These are phyloP conservation scores for Ariopsis seemanni DNA, from an alignment of 2,113 vertebrate species.

Conservation along the genomic window DNA sequence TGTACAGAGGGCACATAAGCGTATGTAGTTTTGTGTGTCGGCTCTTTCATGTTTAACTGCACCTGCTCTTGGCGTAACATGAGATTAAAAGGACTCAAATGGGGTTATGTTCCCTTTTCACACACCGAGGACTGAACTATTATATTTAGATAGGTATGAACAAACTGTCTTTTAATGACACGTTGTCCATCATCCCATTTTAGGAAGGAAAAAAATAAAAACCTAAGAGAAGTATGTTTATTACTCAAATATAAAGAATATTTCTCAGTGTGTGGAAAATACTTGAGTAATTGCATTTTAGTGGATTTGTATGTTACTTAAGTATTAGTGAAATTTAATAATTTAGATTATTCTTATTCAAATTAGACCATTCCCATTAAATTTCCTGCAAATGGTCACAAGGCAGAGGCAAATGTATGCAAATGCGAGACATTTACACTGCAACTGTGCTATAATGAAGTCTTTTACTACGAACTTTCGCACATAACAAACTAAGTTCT, in stretches of 20 bases:
- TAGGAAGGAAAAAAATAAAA: not conserved
- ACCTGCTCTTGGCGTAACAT: not conserved
- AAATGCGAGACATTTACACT: not conserved
- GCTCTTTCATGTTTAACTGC: not conserved
- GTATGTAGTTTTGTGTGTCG: not conserved
- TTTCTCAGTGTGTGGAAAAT: not conserved
- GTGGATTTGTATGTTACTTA: not conserved
- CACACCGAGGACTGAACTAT: not conserved
- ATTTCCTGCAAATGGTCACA: not conserved
- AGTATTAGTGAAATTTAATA: not conserved
- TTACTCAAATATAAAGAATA: not conserved
- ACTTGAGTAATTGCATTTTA: not conserved
- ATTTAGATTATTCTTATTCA: too few relatives aligned
- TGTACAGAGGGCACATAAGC: not conserved
- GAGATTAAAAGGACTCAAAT: not conserved
- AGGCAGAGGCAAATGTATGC: not conserved
- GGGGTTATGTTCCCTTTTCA: not conserved
- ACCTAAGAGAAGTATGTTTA: not conserved
- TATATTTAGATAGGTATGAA: not conserved
- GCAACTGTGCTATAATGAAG: too few relatives aligned
- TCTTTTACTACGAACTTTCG: too few relatives aligned
- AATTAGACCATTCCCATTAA: not conserved
- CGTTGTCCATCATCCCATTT: not conserved
- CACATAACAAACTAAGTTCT: too few relatives aligned
- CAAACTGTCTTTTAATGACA: not conserved